Evolutionary conservation across 2,113 vertebrate genomes (phyloP).

Genomic region (Synodontis membranacea): DNA sequence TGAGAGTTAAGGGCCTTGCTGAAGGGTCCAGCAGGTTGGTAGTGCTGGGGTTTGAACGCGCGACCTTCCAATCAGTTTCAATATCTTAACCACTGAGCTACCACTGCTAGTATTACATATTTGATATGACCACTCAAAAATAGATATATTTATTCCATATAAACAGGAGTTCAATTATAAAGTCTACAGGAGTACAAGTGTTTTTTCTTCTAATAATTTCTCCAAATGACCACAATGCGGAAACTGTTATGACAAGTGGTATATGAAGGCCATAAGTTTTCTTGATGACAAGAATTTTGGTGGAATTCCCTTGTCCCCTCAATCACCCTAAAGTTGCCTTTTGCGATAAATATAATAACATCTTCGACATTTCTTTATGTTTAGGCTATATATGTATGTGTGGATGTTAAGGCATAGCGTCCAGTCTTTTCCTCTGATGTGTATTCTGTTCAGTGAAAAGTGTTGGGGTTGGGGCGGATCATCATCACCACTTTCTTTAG

Average conservation of each 20-base stretch:
- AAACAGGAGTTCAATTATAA: background rate
- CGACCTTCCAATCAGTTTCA: no score
- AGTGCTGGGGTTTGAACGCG: no score
- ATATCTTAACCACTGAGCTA: no score
- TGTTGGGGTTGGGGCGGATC: conserved; percentile 96
- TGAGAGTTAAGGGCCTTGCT: no score
- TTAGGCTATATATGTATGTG: background rate
- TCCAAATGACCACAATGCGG: background rate
- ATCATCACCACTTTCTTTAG: conserved; percentile 98
- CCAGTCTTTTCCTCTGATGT: conserved; percentile 7
- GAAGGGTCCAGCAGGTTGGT: no score
- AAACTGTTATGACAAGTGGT: background rate
- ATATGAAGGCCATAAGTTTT: background rate
- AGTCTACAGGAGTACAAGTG: background rate
- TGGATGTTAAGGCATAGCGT: background rate
- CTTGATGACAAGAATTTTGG: conserved; percentile 13
- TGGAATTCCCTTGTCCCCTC: background rate
- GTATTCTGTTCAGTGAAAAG: conserved; percentile 81
- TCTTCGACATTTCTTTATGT: background rate
- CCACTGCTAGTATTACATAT: no score
- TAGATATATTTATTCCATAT: background rate
- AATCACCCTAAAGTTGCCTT: background rate
- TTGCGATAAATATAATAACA: background rate
- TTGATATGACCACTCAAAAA: background rate
- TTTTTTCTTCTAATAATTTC: background rate